Base-by-base conservation (phyloP, 1,140 invertebrate species). In the Drosophila parvula region DNA sequence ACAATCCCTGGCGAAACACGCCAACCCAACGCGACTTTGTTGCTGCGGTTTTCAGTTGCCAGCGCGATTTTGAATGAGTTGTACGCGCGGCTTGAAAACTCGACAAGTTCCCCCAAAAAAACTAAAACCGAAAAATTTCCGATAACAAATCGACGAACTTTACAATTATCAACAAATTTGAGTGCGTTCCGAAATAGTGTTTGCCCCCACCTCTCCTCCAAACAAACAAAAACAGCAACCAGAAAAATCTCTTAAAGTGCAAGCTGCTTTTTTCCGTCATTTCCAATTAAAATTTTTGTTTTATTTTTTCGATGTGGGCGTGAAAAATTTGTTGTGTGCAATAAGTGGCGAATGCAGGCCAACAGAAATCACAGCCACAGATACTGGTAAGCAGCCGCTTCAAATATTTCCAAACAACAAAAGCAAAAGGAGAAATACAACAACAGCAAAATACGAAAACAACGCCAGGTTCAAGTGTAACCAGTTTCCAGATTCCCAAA, bases 51-150 rank as follows among this genome's bases (percentile, higher is more conserved):
- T 85, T 88, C 80, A 88, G 84, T 88, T 88, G 84, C 84, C 78
- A 88, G 74, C 84, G 84, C 80, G 84, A 89, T 88, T 88, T 88
- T 88, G 84, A 88, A 84, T 88, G 84, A 84, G 78, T 88, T 84
- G 84, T 74, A 88, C 85, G 84, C 80, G 76, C 56, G 75, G 82
- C 75, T 67, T 82, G 58, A 68, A 38, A 10, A 75, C 71, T 64
- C 34, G 48, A 81, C 60, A 71, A 50, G 43, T 50, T 12, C 27
- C 40, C 34, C 38, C 9, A 6, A 59, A 69, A 69, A 30, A 56
- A 34, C n/a, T 30, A 22, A 22, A 22, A 30, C 18, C 10, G 2
- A 22, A 44, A 67, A 43, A 43, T 63, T 38, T 55, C 28, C 30
- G 18, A 59, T 40, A 30, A n/a, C 5, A 28, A 61, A 40, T 8